Evolutionary conservation across 2,113 vertebrate species (phyloP).

Genomic region (Barnardius zonarius): DNA sequence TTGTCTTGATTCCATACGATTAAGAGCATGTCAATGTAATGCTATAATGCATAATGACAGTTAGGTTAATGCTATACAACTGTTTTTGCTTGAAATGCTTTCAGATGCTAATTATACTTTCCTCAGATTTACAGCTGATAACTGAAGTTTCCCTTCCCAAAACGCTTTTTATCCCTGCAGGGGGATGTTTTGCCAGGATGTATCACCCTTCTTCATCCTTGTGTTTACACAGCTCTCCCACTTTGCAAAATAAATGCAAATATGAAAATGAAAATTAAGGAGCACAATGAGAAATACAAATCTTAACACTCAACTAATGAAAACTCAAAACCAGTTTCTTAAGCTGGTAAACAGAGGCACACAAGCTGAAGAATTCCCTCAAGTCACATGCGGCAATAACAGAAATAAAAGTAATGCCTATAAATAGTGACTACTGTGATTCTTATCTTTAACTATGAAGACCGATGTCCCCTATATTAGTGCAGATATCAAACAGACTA

Average conservation of each 20-base stretch:
- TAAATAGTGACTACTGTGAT: conserved; percentile 42
- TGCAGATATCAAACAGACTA: conserved; percentile 26
- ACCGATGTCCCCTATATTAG: conserved; percentile 49
- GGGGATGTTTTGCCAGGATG: neutral
- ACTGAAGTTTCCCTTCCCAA: neutral
- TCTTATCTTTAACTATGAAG: conserved; percentile 26
- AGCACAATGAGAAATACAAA: neutral
- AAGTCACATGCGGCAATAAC: conserved; percentile 11
- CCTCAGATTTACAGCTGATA: neutral
- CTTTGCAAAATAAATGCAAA: neutral
- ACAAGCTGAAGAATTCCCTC: neutral
- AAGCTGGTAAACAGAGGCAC: neutral
- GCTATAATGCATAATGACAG: neutral
- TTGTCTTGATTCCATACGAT: neutral
- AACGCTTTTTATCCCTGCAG: neutral
- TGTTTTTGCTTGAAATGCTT: neutral
- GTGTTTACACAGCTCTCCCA: neutral
- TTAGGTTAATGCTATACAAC: neutral
- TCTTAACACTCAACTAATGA: neutral
- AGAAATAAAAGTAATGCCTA: neutral
- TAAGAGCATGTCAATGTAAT: neutral
- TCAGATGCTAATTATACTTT: neutral
- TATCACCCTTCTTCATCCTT: neutral
- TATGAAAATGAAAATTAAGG: neutral
- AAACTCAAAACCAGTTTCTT: neutral